Evolutionary conservation across 1,140 invertebrate genomes (phyloP).

Genomic region (Zaprionus kolodkinae): DNA sequence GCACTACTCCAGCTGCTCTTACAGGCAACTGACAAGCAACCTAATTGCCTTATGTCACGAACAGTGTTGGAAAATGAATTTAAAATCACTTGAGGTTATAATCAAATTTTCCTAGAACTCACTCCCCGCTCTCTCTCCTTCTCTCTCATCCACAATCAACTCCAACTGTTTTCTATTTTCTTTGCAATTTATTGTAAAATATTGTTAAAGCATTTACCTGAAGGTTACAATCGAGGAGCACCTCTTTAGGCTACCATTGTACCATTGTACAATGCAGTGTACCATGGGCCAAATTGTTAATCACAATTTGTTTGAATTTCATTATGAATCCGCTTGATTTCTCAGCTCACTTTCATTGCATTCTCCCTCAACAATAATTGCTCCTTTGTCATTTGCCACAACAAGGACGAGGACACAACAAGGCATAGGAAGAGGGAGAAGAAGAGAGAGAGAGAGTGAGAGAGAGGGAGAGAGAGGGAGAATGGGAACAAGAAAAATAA

Average conservation of each 20-base stretch:
- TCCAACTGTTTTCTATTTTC: constrained; percentile 34
- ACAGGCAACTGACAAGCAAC: background rate
- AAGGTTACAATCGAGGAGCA: background rate
- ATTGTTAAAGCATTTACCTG: constrained; percentile 24
- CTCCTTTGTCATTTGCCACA: constrained; percentile 79
- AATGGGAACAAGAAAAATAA: constrained; percentile 61
- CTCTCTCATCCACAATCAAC: background rate
- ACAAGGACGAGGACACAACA: constrained; percentile 29
- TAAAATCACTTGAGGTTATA: constrained; percentile 6
- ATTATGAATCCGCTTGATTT: constrained; percentile 64
- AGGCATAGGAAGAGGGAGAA: background rate
- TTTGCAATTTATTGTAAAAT: constrained; percentile 18
- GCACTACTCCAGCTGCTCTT: background rate
- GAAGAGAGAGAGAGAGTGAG: constrained; percentile 8
- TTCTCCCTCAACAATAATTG: constrained; percentile 65
- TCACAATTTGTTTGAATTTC: constrained; percentile 61
- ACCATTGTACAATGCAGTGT: constrained; percentile 21
- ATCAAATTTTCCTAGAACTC: background rate
- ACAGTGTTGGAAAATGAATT: background rate
- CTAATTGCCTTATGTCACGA: constrained; percentile 1
- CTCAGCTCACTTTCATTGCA: constrained; percentile 47
- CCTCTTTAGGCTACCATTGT: constrained; percentile 1
- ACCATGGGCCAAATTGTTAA: constrained; percentile 55
- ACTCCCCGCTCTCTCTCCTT: background rate
- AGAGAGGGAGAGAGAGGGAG: constrained; percentile 5